Conservation (phyloP, 2,113 vertebrate species). For the Ptilorrhoa leucosticta region DNA sequence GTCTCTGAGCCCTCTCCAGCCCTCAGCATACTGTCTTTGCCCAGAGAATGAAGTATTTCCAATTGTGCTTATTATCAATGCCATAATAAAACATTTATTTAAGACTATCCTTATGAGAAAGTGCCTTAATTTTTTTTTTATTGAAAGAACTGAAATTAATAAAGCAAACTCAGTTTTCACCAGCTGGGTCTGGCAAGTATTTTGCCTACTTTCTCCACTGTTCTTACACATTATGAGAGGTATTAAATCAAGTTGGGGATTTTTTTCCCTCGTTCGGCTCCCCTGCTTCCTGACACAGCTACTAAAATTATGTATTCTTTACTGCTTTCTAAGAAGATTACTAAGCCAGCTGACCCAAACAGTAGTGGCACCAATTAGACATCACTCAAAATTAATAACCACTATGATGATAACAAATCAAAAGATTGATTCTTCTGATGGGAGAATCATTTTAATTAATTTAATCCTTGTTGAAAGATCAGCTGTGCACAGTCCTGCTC, state of each 20-base stretch:
- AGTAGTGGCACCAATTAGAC: constrained; percentile 75
- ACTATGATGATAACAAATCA: constrained; percentile 76
- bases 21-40: not conserved
- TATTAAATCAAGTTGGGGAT: not conserved
- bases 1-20: not conserved
- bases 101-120: not conserved
- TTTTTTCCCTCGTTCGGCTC: not conserved
- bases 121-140: not conserved
- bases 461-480: constrained; percentile 93
- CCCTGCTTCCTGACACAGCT: not conserved
- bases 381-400: constrained; percentile 78
- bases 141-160: not conserved
- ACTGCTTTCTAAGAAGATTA: constrained; percentile 65
- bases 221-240: not conserved
- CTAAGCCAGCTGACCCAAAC: constrained; percentile 55
- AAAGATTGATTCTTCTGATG: constrained; percentile 76
- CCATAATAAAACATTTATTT: not conserved
- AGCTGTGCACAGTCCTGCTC: constrained; percentile 79
- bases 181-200: not conserved
- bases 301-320: constrained; percentile 55
- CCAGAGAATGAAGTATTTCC: not conserved
- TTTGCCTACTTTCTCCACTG: not conserved
- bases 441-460: constrained; percentile 87
- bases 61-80: not conserved
- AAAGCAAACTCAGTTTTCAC: not conserved